Conservation (phyloP, 2,113 vertebrate species). For the Lutjanus erythropterus region DNA sequence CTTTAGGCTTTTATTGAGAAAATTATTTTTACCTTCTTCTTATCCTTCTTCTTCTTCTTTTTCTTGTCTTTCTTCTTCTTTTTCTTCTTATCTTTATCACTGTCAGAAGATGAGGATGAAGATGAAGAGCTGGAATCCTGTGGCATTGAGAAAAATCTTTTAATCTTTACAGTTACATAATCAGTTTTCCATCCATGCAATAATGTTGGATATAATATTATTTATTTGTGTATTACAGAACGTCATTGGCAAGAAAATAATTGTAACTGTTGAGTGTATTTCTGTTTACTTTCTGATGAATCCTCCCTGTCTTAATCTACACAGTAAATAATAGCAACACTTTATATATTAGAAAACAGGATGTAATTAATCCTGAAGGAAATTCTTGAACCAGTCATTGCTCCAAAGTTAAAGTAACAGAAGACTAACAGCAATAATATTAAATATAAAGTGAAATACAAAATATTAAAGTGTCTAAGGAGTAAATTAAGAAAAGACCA, state of each 20-base stretch:
- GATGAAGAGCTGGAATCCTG: constrained; percentile 72
- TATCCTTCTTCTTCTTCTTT: constrained; percentile 51
- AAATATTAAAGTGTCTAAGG: too few relatives aligned
- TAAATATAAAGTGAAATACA: too few relatives aligned
- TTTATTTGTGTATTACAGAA: too few relatives aligned
- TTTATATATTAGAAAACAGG: too few relatives aligned
- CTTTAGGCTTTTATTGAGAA: background rate
- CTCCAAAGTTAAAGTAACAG: too few relatives aligned
- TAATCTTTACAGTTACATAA: background rate
- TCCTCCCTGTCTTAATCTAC: background rate
- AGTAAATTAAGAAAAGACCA: too few relatives aligned
- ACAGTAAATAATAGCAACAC: background rate
- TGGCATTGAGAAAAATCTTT: background rate
- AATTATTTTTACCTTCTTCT: constrained; percentile 43
- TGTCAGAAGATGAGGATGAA: constrained; percentile 68
- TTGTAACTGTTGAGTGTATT: background rate
- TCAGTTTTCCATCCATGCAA: background rate
- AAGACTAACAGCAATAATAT: too few relatives aligned
- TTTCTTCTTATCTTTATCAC: constrained; percentile 68
- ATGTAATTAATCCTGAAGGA: too few relatives aligned
- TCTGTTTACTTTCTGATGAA: background rate
- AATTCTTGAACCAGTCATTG: too few relatives aligned
- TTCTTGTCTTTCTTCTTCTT: constrained; percentile 63
- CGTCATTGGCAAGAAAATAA: too few relatives aligned
- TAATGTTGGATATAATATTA: too few relatives aligned